Percentiles rank a stretch among this genome's conserved stretches.
These are phyloP conservation scores for Pseudochirops cupreus DNA, from an alignment of 2,797 vertebrate genomes.

Conservation along the genomic window DNA sequence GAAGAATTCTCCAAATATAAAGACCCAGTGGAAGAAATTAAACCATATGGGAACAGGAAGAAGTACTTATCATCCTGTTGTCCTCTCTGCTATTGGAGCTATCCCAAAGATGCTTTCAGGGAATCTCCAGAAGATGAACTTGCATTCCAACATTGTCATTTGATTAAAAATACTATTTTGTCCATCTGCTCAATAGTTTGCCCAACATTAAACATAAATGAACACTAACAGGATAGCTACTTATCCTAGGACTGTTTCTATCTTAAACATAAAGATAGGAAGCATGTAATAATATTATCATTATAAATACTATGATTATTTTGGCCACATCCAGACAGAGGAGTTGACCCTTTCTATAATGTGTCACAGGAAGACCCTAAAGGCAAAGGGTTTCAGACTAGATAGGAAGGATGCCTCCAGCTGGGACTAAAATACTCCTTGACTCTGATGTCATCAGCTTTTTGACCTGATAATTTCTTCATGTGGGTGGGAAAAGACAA, in stretches of 20 bases:
- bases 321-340: neutral
- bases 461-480: neutral
- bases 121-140: neutral
- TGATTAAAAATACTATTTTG: neutral
- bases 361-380: neutral
- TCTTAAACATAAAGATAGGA: neutral
- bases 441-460: neutral
- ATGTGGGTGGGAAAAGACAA: constrained; percentile 11
- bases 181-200: neutral
- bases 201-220: neutral
- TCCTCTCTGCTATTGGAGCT: neutral
- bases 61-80: neutral
- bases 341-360: neutral
- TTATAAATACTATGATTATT: neutral
- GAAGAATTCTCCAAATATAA: neutral
- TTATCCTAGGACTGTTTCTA: neutral
- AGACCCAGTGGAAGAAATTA: neutral
- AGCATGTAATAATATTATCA: neutral
- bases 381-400: neutral
- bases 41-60: neutral
- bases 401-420: neutral
- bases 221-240: neutral
- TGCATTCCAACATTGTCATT: neutral
- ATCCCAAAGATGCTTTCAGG: neutral
- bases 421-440: neutral